Evolutionary conservation across 1,140 invertebrate species (phyloP).

Genomic region (Pachypsylla venusta): DNA sequence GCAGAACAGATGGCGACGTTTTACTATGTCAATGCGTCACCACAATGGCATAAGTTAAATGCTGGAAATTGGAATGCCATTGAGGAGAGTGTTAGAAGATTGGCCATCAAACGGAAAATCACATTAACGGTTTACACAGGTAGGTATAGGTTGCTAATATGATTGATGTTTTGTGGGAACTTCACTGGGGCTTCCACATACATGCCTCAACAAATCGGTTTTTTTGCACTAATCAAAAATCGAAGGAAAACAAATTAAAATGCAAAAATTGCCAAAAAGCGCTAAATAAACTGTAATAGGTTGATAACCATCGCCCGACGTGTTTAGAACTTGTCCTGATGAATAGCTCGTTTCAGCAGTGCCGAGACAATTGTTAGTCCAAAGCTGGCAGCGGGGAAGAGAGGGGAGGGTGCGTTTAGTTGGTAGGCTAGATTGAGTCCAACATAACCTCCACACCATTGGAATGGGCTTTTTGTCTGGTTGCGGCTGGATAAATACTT

Average conservation of each 20-base stretch:
- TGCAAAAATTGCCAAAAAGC: background rate
- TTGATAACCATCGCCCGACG: no score
- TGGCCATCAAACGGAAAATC: slow-evolving; percentile 11
- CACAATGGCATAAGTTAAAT: slow-evolving; percentile 42
- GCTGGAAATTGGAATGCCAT: slow-evolving; percentile 36
- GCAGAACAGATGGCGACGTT: slow-evolving; percentile 31
- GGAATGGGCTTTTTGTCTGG: no score
- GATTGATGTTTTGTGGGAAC: background rate
- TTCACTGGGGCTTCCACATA: background rate
- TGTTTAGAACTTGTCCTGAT: no score
- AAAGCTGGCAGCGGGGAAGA: no score
- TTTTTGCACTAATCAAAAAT: background rate
- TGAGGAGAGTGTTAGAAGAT: slow-evolving; percentile 15
- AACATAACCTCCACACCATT: no score
- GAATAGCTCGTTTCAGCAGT: no score
- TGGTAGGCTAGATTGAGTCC: no score
- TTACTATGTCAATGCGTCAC: slow-evolving; percentile 38
- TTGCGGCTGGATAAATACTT: no score
- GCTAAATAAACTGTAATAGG: background rate
- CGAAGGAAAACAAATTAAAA: background rate
- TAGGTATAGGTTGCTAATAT: background rate
- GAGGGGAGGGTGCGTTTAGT: no score
- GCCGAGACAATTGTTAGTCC: no score
- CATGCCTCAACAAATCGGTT: background rate
- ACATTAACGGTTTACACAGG: slow-evolving; percentile 13